Percentiles rank a stretch among this genome's conserved stretches.
Evolutionary conservation across 2,797 vertebrate genomes (phyloP).

Genomic region (Dryobates pubescens): DNA sequence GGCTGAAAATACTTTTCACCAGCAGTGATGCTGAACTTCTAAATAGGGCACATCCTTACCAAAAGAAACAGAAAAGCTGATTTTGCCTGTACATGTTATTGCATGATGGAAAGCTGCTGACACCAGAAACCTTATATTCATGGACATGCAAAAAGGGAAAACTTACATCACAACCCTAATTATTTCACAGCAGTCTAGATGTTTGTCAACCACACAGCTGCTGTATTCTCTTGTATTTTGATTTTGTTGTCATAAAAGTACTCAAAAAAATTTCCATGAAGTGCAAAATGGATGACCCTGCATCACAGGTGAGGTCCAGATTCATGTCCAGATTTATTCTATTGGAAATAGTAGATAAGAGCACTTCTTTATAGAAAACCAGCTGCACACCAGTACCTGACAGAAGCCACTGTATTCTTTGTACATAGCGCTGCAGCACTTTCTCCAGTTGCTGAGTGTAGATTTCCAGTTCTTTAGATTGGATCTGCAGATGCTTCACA

Average conservation of each 20-base stretch:
- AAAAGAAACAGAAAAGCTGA: neutral
- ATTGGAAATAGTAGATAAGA: neutral
- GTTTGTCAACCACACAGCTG: neutral
- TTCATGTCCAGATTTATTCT: neutral
- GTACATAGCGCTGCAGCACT: slow-evolving; percentile 69
- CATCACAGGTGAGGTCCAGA: neutral
- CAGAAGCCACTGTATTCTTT: slow-evolving; percentile 84
- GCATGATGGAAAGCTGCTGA: neutral
- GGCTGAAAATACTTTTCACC: neutral
- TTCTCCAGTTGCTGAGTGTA: slow-evolving; percentile 73
- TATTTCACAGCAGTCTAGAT: neutral
- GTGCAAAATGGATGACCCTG: neutral
- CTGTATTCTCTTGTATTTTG: neutral
- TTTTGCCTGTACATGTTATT: neutral
- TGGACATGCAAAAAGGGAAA: neutral
- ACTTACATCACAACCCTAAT: neutral
- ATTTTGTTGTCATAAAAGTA: neutral
- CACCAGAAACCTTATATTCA: neutral
- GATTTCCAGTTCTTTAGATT: slow-evolving; percentile 74
- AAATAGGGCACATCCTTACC: neutral
- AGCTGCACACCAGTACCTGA: slow-evolving; percentile 72
- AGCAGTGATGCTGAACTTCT: neutral
- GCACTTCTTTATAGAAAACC: neutral
- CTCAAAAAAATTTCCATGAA: neutral
- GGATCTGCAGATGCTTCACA: slow-evolving; percentile 80